Evolutionary conservation across 2,113 vertebrate genomes (phyloP).

Genomic region (Herpailurus yagouaroundi): DNA sequence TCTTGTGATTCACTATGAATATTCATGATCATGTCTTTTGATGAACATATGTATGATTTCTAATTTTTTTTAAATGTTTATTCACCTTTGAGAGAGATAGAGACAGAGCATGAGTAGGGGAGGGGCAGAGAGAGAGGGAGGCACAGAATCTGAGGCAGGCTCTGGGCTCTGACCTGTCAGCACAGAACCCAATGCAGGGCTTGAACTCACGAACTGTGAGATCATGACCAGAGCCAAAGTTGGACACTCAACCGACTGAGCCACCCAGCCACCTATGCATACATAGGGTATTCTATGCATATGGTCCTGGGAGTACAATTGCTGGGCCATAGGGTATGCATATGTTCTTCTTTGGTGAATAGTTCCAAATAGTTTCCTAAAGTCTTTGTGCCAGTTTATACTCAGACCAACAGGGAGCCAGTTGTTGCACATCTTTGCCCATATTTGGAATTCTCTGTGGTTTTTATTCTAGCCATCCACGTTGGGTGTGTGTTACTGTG

Average conservation of each 20-base stretch:
- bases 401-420: neutral
- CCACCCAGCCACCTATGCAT: no score
- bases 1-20: neutral
- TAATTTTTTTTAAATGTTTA: neutral
- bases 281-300: neutral
- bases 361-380: neutral
- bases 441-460: neutral
- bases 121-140: no score
- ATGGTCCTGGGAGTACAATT: neutral
- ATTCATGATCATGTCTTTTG: neutral
- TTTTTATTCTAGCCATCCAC: neutral
- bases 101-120: no score
- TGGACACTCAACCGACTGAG: no score
- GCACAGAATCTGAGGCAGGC: no score
- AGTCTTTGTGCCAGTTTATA: neutral
- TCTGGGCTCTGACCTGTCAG: no score
- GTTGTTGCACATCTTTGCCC: rapidly evolving
- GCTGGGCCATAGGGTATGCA: neutral
- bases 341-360: neutral
- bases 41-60: neutral
- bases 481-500: neutral
- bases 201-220: no score
- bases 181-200: no score
- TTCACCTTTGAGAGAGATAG: no score
- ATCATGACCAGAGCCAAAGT: no score